A percentile compares a stretch with the other conserved stretches of the same genome.
phyloP scores from a whole-genome alignment of 1,140 invertebrate species.

The Plutomurus gul region DNA sequence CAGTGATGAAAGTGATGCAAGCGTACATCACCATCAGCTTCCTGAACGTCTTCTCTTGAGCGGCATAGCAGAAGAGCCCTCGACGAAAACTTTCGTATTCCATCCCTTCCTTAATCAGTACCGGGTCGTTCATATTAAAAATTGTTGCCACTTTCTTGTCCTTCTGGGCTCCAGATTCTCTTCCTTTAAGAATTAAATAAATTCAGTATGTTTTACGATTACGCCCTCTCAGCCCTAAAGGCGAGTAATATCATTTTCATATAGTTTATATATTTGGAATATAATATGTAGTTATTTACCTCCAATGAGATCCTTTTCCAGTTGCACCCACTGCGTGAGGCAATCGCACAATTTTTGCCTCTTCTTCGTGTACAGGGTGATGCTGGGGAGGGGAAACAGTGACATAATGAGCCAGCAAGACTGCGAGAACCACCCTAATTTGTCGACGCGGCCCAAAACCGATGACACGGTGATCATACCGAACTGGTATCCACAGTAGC shows the following conservation, averaged over 20 bases:
- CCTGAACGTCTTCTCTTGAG: slow-evolving; percentile 50
- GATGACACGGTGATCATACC: slow-evolving; percentile 50
- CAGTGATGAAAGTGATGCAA: slow-evolving; percentile 41
- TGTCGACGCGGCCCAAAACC: slow-evolving; percentile 48
- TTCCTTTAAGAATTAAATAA: slow-evolving; percentile 28
- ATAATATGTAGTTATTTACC: too few relatives aligned
- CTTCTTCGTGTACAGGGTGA: slow-evolving; percentile 52
- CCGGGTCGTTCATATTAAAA: slow-evolving; percentile 34
- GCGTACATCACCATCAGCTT: slow-evolving; percentile 50
- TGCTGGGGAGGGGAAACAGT: slow-evolving; percentile 49
- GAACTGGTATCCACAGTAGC: slow-evolving; percentile 51
- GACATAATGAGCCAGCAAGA: slow-evolving; percentile 53
- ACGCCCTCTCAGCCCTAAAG: not conserved
- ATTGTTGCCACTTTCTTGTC: slow-evolving; percentile 50
- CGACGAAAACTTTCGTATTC: slow-evolving; percentile 52
- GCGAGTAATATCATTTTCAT: not conserved
- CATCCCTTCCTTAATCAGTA: slow-evolving; percentile 48
- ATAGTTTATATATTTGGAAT: not conserved
- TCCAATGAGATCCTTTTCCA: slow-evolving; percentile 53
- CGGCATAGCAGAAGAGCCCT: slow-evolving; percentile 49
- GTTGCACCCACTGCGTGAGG: slow-evolving; percentile 52
- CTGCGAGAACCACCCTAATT: slow-evolving; percentile 52
- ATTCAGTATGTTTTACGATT: not conserved
- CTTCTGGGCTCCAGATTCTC: slow-evolving; percentile 35
- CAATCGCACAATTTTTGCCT: slow-evolving; percentile 50